A percentile compares a stretch with the other conserved stretches of the same genome.
Evolutionary conservation across 2,113 vertebrate genomes (phyloP).

Genomic region (Zosterops hypoxanthus): DNA sequence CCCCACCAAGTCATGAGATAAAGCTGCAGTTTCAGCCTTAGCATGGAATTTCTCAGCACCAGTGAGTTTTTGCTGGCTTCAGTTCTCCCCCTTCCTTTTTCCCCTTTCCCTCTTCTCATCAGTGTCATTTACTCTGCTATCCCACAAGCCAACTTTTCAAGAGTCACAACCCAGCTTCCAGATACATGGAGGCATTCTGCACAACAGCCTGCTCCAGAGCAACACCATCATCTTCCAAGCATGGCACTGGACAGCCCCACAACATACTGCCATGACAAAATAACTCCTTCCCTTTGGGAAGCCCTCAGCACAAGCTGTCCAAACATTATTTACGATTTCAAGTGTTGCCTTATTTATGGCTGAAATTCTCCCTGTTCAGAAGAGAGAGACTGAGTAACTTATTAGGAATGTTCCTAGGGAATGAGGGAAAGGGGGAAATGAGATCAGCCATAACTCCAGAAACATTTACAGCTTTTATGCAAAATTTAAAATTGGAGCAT

Average conservation of each 20-base stretch:
- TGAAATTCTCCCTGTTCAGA: not conserved
- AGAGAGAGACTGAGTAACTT: not conserved
- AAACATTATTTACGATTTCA: constrained; percentile 12
- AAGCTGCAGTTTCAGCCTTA: not conserved
- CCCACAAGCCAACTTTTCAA: not conserved
- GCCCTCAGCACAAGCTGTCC: not conserved
- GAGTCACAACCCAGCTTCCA: not conserved
- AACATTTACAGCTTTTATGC: constrained; percentile 3
- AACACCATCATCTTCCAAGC: not conserved
- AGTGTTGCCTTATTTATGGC: constrained; percentile 45
- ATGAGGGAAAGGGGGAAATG: not conserved
- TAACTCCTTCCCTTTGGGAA: constrained; percentile 8
- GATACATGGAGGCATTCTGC: not conserved
- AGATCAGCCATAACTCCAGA: constrained; percentile 15
- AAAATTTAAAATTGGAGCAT: not conserved
- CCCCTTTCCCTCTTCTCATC: not conserved
- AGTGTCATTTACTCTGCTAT: not conserved
- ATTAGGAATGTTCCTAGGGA: constrained; percentile 32
- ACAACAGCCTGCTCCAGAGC: not conserved
- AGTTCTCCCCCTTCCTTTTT: not conserved
- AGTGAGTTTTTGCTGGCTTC: not conserved
- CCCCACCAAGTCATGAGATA: not conserved
- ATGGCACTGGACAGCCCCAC: accelerated
- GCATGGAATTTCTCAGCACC: not conserved
- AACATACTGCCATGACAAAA: not conserved